Evolutionary conservation across 2,113 vertebrate genomes (phyloP).

Genomic region (Eupsittula cactorum): DNA sequence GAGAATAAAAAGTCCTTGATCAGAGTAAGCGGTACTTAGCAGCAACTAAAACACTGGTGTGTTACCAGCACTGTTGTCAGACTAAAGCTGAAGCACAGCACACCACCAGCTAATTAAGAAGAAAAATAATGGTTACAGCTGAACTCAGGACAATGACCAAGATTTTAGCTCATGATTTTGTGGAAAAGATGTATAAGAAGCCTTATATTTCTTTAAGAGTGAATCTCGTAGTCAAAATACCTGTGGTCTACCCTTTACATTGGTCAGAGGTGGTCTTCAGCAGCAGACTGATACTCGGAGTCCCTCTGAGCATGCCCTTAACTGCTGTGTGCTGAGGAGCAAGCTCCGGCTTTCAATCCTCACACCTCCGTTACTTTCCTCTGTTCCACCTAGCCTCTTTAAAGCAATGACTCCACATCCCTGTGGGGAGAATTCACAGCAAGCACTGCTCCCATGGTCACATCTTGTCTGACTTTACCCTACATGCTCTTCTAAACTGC

Average conservation of each 20-base stretch:
- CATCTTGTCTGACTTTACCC: neutral
- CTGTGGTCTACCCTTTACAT: neutral
- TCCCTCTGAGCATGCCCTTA: fast-evolving
- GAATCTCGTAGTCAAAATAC: neutral
- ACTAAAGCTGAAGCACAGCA: neutral
- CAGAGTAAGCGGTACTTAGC: neutral
- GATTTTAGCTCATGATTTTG: neutral
- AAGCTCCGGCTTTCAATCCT: neutral
- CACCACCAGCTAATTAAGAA: neutral
- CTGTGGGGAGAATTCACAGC: neutral
- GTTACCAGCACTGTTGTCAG: neutral
- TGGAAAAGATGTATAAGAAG: neutral
- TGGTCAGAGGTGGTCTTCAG: neutral
- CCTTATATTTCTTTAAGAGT: neutral
- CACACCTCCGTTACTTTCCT: neutral
- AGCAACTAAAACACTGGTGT: neutral
- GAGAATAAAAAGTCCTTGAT: neutral
- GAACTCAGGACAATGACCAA: neutral
- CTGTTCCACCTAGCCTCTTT: neutral
- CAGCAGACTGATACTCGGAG: neutral
- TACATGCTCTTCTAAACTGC: fast-evolving
- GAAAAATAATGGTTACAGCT: neutral
- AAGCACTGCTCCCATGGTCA: neutral
- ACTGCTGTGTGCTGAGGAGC: neutral
- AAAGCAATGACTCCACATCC: neutral